phyloP scores from a whole-genome alignment of 2,888 invertebrate genomes.

The Gymnoscelis rufifasciata region DNA sequence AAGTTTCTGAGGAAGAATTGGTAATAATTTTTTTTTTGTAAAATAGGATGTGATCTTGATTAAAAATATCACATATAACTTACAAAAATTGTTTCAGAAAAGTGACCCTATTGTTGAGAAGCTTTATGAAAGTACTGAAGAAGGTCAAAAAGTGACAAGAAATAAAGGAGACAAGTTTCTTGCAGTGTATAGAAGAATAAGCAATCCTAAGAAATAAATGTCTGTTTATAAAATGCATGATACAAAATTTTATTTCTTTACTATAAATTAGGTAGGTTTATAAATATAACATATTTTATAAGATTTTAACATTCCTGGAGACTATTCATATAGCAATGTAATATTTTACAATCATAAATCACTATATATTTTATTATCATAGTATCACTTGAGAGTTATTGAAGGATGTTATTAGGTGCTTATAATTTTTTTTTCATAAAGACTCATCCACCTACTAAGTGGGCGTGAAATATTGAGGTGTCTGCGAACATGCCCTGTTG shows the following conservation, averaged over 20 bases:
- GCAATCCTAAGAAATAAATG: conserved; percentile 7
- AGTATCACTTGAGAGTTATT: no score
- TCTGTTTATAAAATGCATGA: no score
- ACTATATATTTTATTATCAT: no score
- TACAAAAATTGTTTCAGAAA: conserved; percentile 74
- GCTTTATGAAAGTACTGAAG: conserved; percentile 95
- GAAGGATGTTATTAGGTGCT: not conserved
- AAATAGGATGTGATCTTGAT: no score
- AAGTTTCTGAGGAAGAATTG: conserved; percentile 85
- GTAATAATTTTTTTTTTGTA: conserved; percentile 62
- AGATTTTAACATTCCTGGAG: no score
- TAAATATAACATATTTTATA: no score
- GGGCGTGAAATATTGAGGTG: conserved; percentile 52
- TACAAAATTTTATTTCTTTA: no score
- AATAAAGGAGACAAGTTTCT: conserved; percentile 96
- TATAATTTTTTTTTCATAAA: conserved; percentile 58
- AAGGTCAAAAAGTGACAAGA: conserved; percentile 97
- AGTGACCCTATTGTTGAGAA: conserved; percentile 92
- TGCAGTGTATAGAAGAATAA: conserved; percentile 89
- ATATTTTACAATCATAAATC: no score
- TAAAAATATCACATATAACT: no score
- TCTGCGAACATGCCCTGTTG: conserved; percentile 54
- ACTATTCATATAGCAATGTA: no score
- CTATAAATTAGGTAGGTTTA: no score
- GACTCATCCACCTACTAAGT: conserved; percentile 57